Evolutionary conservation across 2,113 vertebrate genomes (phyloP).

Genomic region (Gymnobelideus leadbeateri): DNA sequence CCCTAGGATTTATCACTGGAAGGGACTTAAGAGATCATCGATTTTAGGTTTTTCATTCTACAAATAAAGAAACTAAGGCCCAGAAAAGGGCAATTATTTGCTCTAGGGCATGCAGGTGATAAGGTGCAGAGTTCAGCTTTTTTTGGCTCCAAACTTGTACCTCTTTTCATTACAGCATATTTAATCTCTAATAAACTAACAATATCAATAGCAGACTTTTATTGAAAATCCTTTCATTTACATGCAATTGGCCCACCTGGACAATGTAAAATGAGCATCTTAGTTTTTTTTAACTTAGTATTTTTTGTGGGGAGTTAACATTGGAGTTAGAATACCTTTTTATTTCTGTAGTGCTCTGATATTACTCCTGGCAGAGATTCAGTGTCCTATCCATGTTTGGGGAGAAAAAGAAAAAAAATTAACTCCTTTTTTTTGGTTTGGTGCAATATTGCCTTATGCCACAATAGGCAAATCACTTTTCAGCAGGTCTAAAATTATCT

Average conservation of each 20-base stretch:
- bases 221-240: slow-evolving; percentile 55
- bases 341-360: slow-evolving; percentile 70
- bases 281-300: slow-evolving; percentile 8
- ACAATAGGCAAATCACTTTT: slow-evolving; percentile 57
- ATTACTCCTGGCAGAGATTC: slow-evolving; percentile 75
- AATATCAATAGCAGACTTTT: slow-evolving; percentile 49
- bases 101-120: background rate
- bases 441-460: slow-evolving; percentile 32
- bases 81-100: slow-evolving; percentile 68
- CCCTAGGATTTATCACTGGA: background rate
- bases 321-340: slow-evolving; percentile 58
- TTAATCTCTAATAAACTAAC: background rate
- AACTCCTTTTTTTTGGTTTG: slow-evolving; percentile 45
- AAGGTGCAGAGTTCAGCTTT: background rate
- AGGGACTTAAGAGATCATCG: background rate
- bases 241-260: background rate
- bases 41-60: background rate
- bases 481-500: slow-evolving; percentile 70
- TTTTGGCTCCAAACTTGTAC: background rate
- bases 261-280: slow-evolving; percentile 29
- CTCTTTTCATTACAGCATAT: background rate
- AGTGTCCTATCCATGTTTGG: slow-evolving; percentile 39
- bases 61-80: slow-evolving; percentile 3
- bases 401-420: background rate
- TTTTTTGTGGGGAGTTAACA: slow-evolving; percentile 35